Percentiles rank a stretch among this genome's conserved stretches.
These are phyloP conservation scores for Perca fluviatilis DNA, from an alignment of 2,113 vertebrate genomes.

Conservation along the genomic window DNA sequence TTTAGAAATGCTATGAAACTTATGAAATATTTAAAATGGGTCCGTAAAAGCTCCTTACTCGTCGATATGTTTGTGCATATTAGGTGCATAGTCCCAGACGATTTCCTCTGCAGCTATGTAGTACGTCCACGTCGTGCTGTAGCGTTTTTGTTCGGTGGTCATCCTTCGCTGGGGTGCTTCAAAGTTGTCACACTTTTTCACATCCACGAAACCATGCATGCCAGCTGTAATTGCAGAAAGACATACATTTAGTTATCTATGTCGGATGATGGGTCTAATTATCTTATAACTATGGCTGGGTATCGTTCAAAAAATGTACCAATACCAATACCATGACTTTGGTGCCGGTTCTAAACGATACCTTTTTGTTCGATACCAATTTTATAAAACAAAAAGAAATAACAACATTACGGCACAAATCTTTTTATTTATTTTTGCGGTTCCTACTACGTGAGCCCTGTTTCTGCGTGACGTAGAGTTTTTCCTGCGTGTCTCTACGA, in stretches of 20 bases:
- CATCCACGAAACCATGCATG: constrained; percentile 88
- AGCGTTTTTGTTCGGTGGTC: constrained; percentile 78
- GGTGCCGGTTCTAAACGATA: too few relatives aligned
- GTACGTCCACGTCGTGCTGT: constrained; percentile 89
- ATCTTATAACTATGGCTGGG: too few relatives aligned
- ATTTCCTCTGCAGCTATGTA: constrained; percentile 96
- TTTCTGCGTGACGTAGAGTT: too few relatives aligned
- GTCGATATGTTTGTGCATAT: constrained; percentile 83
- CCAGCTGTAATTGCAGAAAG: constrained; percentile 80
- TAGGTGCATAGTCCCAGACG: constrained; percentile 92
- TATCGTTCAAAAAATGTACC: too few relatives aligned
- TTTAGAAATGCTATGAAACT: not conserved
- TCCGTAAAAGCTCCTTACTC: constrained; percentile 78
- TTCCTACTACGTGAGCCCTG: too few relatives aligned
- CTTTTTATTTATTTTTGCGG: too few relatives aligned
- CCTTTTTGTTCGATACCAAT: too few relatives aligned
- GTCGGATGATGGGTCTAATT: not conserved
- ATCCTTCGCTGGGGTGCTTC: constrained; percentile 72
- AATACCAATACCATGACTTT: too few relatives aligned
- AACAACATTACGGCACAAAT: too few relatives aligned
- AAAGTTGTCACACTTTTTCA: constrained; percentile 85
- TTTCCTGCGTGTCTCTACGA: too few relatives aligned
- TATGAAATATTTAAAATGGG: not conserved
- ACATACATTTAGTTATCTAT: rapidly evolving
- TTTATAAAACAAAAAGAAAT: too few relatives aligned